Evolutionary conservation across 2,797 vertebrate genomes (phyloP).

Genomic region (Ataeniobius toweri): DNA sequence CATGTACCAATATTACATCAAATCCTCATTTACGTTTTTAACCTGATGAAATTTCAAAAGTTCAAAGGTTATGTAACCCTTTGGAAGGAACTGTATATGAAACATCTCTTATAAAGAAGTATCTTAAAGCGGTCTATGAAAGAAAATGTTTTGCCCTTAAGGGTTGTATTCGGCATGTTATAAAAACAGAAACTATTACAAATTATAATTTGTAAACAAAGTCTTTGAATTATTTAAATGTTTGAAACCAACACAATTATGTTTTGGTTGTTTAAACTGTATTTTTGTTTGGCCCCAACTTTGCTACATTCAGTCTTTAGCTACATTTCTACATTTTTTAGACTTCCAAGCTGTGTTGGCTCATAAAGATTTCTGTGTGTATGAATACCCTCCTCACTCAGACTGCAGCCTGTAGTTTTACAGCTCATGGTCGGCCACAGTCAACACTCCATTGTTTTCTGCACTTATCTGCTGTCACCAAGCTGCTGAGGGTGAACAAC

Average conservation of each 20-base stretch:
- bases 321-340: not conserved
- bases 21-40: no score
- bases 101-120: no score
- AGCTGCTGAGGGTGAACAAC: slow-evolving; percentile 12
- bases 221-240: not conserved
- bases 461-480: slow-evolving; percentile 26
- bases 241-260: not conserved
- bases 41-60: no score
- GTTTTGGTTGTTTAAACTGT: not conserved
- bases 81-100: no score
- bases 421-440: slow-evolving; percentile 1
- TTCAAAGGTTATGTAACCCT: no score
- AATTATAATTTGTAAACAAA: not conserved
- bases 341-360: not conserved
- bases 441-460: slow-evolving; percentile 24
- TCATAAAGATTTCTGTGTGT: not conserved
- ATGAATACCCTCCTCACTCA: slow-evolving; percentile 1
- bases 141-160: no score
- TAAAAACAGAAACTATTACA: not conserved
- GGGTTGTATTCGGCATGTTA: no score
- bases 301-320: not conserved
- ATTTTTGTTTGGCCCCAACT: not conserved
- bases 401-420: slow-evolving; percentile 11
- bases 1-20: no score
- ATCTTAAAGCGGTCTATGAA: no score